Evolutionary conservation across 30 jellyfish, hydroid and myxozoan genomes (phyloP).

Genomic region (Aurelia coerulea): DNA sequence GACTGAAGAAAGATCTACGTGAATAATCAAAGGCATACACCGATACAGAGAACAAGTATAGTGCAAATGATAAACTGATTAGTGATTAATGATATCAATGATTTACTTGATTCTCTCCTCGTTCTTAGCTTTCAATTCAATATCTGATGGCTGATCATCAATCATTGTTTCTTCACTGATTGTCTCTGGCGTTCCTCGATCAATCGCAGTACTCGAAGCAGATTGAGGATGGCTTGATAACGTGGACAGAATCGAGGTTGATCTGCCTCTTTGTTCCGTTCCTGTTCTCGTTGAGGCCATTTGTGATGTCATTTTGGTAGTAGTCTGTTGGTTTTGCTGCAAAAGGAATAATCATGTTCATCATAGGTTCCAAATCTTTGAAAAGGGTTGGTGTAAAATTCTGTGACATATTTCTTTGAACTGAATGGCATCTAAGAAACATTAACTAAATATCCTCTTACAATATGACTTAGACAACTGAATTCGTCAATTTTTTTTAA

Average conservation of each 20-base stretch:
- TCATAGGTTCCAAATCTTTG: not conserved
- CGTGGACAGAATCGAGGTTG: conserved; percentile 83
- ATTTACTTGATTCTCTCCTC: conserved; percentile 75
- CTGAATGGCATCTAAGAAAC: not conserved
- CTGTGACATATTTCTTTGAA: too few species aligned
- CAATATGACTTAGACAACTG: too few species aligned
- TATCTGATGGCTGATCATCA: conserved; percentile 66
- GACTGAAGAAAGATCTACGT: too few species aligned
- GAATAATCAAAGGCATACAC: too few species aligned
- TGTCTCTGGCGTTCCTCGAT: conserved; percentile 78
- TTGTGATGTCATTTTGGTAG: conserved; percentile 54
- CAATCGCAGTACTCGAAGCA: conserved; percentile 67
- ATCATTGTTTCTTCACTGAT: conserved; percentile 42
- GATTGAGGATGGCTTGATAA: conserved; percentile 86
- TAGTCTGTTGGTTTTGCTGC: conserved; percentile 54
- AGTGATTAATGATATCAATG: too few species aligned
- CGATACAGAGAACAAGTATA: too few species aligned
- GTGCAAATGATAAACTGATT: too few species aligned
- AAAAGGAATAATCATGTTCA: not conserved
- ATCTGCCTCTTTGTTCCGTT: conserved; percentile 79
- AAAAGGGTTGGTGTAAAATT: too few species aligned
- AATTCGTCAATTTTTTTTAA: too few species aligned
- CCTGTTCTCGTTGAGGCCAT: conserved; percentile 57
- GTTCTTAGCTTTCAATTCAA: conserved; percentile 64
- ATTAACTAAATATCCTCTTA: too few species aligned